Evolutionary conservation across 2,113 vertebrate species (phyloP), one percentile per base, ranked within the genome.

Genomic region (Epinephelus cyanopodus): DNA sequence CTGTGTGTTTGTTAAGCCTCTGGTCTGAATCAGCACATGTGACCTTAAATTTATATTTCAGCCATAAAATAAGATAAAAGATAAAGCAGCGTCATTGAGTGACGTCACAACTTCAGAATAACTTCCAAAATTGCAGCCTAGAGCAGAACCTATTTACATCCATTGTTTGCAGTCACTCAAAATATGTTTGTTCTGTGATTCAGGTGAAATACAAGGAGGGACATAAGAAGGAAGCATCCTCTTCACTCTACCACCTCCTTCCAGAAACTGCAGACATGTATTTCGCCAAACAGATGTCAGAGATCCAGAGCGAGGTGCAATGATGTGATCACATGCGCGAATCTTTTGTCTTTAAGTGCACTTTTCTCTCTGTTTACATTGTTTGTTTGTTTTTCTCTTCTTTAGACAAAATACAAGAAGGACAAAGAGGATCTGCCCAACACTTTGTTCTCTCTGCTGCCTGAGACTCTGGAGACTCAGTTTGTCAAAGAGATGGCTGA

Each of bases 301-400:
- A 92, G 23, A 56, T 93, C 17, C 94, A 93, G 86, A 95, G 94
- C 33, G 67, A 94, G 92, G 94, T 94, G 60, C 83, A 95, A 93
- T 25, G 64, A 94, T 90, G 94, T 94, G 54, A 12, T 12, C 54
- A 3, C 23, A 23, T 37, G 7, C 33, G 0, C 57, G 27, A 0
- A 23, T 54, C 11, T 0, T 0, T 9, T 15, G 1, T 1, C 5
- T 17, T 9, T 48, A n/a, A 3, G 3, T 5, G 4, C 8, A 37
- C 2, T 0, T 2, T 9, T 15, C 47, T 18, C 17, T 57, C 8
- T 23, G 18, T 29, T 33, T 3, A 18, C 0, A 12, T 15, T 18
- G 42, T 45, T 42, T 45, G 9, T 1, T 45, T 45, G 2, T 5
- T 23, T 39, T 1, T 9, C 1, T 60, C 12, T n/a, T 12, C 1